Evolutionary conservation across 2,797 vertebrate species (phyloP), one percentile per base, ranked within the genome.

Genomic region (Lemur catta): DNA sequence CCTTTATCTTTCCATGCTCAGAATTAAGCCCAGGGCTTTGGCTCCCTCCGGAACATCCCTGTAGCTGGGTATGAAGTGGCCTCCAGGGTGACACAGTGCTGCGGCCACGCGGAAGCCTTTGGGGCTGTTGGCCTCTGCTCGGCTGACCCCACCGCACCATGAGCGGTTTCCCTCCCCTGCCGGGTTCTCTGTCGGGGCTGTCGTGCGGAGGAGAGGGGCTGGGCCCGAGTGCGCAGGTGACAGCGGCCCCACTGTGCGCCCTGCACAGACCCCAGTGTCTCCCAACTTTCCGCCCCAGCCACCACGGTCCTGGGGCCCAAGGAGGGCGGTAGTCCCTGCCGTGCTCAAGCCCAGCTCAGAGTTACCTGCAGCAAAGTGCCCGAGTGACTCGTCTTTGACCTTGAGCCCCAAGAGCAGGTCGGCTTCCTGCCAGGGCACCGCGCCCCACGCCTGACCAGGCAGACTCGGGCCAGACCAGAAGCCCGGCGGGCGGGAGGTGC

Each of bases 21-120:
- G 4, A 74, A 69, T 57, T 26, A 30, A 33, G 8, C 52, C 82
- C 17, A 41, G 10, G n/a, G 10, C 13, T 35, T 55, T 30, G 4
- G 30, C 71, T 46, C 71, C 4, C 7, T 46, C 43, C 26, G 4
- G 6, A 59, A 41, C 41, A 22, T 6, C 28, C 43, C 13, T 1
- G 15, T 28, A 71, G 26, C 12, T 15, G 10, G 57, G 57, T 67
- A 30, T 33, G 38, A 13, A 11, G 17, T 14, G 6, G 20, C 43
- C 9, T 0, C 18, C 22, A 41, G 26, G n/a, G 33, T 12, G 11
- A 6, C 33, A 6, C 4, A 4, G 14, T 2, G 28, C n/a, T 13
- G 22, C 63, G 6, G 1, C 59, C 41, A 12, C 52, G 35, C 26
- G 43, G 35, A 15, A 59, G 14, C 41, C 59, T 14, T 33, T 1